A percentile compares a stretch with the other conserved stretches of the same genome.
Evolutionary conservation across 2,888 invertebrate species (phyloP).

Genomic region (Drosophila macrospina): DNA sequence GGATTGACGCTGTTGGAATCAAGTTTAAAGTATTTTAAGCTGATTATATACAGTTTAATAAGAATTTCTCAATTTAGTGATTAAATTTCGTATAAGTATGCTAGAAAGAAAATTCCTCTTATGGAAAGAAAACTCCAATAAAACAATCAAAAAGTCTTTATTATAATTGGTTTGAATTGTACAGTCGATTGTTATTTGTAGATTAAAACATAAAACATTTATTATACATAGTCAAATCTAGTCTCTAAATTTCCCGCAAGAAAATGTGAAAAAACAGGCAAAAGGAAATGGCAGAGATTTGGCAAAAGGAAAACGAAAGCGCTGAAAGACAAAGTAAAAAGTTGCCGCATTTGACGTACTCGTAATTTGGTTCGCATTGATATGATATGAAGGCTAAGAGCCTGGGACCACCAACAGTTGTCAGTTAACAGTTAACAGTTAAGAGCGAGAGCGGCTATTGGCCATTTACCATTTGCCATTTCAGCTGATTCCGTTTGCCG

Average conservation of each 20-base stretch:
- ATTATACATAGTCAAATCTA: constrained; percentile 34
- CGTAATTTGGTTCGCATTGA: constrained; percentile 41
- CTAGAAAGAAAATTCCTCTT: background rate
- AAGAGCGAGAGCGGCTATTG: constrained; percentile 24
- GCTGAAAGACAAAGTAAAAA: constrained; percentile 36
- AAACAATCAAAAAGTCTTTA: background rate
- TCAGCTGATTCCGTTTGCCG: constrained; percentile 28
- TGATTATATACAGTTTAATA: background rate
- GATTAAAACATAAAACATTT: no score
- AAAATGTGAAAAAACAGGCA: constrained; percentile 5
- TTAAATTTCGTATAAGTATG: background rate
- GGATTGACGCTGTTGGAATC: background rate
- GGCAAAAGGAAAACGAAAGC: constrained; percentile 26
- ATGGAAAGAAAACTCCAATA: background rate
- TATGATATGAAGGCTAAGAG: constrained; percentile 45
- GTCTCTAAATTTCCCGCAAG: constrained; percentile 52
- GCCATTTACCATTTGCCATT: constrained; percentile 30
- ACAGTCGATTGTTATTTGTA: no score
- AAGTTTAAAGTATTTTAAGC: background rate
- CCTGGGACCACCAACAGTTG: constrained; percentile 29
- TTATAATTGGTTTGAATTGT: background rate
- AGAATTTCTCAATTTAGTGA: background rate
- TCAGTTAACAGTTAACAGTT: constrained; percentile 2
- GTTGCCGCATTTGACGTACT: constrained; percentile 48
- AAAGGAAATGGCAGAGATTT: constrained; percentile 55